Percentiles rank a stretch among this genome's conserved stretches.
Evolutionary conservation across 2,888 invertebrate species (phyloP).

Genomic region (Agrypnus murinus): DNA sequence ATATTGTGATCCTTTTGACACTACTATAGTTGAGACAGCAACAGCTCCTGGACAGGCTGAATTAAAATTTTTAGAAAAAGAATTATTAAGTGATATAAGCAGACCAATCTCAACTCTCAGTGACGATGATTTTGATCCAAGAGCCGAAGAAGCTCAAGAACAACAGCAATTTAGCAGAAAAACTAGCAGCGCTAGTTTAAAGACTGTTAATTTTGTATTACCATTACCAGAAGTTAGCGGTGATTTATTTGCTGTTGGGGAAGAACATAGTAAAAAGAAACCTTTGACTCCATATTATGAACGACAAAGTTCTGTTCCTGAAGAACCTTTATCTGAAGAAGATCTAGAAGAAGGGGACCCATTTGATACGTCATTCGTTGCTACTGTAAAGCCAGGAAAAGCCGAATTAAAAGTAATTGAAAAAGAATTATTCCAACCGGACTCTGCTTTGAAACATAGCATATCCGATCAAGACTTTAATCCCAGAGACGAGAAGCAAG

Average conservation of each 20-base stretch:
- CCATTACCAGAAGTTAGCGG: conserved; percentile 65
- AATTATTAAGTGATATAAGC: conserved; percentile 76
- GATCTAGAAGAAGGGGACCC: conserved; percentile 74
- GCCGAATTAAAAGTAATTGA: conserved; percentile 76
- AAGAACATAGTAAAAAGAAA: conserved; percentile 77
- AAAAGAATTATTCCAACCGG: conserved; percentile 70
- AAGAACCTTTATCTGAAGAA: conserved; percentile 73
- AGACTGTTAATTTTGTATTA: conserved; percentile 76
- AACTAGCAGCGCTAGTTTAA: conserved; percentile 32
- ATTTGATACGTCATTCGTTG: conserved; percentile 79
- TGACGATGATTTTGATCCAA: conserved; percentile 89
- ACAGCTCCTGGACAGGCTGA: conserved; percentile 86
- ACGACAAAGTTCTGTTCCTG: conserved; percentile 76
- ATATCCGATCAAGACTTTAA: conserved; percentile 80
- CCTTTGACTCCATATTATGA: conserved; percentile 89
- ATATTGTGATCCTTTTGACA: conserved; percentile 90
- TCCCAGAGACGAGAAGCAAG: conserved; percentile 70
- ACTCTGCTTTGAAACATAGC: conserved; percentile 72
- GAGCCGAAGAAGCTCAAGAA: conserved; percentile 75
- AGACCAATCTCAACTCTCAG: conserved; percentile 74
- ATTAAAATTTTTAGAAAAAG: conserved; percentile 85
- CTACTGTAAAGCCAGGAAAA: conserved; percentile 73
- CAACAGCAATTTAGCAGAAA: conserved; percentile 23
- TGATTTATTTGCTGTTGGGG: conserved; percentile 75
- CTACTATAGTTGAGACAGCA: conserved; percentile 82